These are phyloP conservation scores for Lordiphosa mommai DNA, from an alignment of 1,140 invertebrate species.

Conservation along the genomic window DNA sequence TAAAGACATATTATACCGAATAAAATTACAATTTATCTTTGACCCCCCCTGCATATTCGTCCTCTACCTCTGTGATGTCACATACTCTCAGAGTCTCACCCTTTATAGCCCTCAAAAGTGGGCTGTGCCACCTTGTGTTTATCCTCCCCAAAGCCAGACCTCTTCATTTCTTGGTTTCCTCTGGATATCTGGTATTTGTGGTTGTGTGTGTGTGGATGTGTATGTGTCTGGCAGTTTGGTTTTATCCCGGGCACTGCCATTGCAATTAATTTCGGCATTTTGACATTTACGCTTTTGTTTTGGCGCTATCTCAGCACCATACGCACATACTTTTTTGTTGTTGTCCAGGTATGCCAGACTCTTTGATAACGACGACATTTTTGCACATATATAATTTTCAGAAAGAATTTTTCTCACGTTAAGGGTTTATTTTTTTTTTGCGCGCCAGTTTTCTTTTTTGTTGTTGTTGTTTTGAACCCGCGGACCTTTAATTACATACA, in stretches of 20 bases:
- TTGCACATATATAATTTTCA: conserved; percentile 62
- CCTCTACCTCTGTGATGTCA: neutral
- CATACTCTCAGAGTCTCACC: conserved; percentile 1
- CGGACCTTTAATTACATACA: conserved; percentile 47
- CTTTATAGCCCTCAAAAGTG: conserved; percentile 51
- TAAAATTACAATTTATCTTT: too few relatives aligned
- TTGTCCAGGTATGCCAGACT: conserved; percentile 57
- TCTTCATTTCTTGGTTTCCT: conserved; percentile 2
- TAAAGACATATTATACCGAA: too few relatives aligned
- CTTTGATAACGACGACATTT: conserved; percentile 58
- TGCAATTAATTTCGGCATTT: conserved; percentile 78
- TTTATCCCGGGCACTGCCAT: conserved; percentile 70
- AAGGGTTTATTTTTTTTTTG: conserved; percentile 35
- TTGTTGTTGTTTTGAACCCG: too few relatives aligned
- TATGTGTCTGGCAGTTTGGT: neutral
- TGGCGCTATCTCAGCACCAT: conserved; percentile 57
- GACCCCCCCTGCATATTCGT: neutral
- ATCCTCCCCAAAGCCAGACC: conserved; percentile 12
- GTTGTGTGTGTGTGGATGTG: neutral
- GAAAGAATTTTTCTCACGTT: conserved; percentile 70
- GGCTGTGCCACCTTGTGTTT: conserved; percentile 35
- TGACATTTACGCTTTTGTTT: conserved; percentile 73
- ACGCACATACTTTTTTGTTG: conserved; percentile 68
- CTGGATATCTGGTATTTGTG: conserved; percentile 9
- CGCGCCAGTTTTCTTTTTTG: conserved; percentile 51